Percentiles rank a stretch among this genome's conserved stretches.
Evolutionary conservation across 2,113 vertebrate species (phyloP).

Genomic region (Orycteropus afer): DNA sequence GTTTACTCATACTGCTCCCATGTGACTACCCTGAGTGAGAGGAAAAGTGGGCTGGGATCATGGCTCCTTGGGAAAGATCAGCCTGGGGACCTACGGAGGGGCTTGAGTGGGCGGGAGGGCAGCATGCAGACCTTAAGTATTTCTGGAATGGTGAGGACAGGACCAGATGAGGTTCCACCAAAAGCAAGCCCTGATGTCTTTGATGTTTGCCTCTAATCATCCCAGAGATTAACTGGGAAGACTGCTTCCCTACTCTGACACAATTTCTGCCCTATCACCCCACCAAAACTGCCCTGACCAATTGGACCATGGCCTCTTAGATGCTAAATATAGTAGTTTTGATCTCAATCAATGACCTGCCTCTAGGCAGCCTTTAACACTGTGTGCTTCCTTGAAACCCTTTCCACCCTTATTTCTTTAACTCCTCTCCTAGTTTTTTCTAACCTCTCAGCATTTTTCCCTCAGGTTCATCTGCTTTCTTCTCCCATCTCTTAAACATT

Average conservation of each 20-base stretch:
- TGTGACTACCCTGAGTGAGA: neutral
- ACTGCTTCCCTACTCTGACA: neutral
- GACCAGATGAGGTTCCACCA: neutral
- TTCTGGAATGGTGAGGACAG: neutral
- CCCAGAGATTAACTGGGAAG: neutral
- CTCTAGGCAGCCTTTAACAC: neutral
- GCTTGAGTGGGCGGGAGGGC: neutral
- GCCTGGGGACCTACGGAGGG: neutral
- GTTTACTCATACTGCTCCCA: neutral
- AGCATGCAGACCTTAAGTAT: neutral
- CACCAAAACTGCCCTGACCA: neutral
- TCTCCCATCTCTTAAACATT: constrained; percentile 11
- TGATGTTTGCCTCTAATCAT: neutral
- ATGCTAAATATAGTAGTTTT: neutral
- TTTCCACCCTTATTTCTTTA: neutral
- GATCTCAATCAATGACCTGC: neutral
- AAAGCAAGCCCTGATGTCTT: neutral
- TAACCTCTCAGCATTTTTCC: neutral
- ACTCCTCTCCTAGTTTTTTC: neutral
- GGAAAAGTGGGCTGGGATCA: neutral
- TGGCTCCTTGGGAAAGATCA: neutral
- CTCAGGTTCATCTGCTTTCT: neutral
- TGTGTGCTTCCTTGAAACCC: neutral
- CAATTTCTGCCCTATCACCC: neutral
- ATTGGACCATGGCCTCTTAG: neutral